Evolutionary conservation across 1,140 invertebrate species (phyloP).

Genomic region (Pseudomyrmex gracilis): DNA sequence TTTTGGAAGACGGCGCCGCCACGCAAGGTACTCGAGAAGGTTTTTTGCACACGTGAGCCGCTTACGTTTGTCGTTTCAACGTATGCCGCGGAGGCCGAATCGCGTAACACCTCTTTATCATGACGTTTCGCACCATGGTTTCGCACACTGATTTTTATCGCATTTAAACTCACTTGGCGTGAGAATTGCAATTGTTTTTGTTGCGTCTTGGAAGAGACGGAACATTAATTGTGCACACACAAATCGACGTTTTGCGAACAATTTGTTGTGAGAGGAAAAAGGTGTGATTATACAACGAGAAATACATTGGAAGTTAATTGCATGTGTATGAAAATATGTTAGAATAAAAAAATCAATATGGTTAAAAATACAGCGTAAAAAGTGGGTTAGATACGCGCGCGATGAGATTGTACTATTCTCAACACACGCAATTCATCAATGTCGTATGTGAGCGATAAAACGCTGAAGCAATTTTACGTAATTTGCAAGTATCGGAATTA

Average conservation of each 20-base stretch:
- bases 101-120: not conserved
- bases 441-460: conserved; percentile 3
- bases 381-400: not conserved
- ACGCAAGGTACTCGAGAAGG: conserved; percentile 57
- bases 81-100: not conserved
- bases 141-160: not conserved
- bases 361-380: conserved; percentile 22
- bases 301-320: not conserved
- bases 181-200: not conserved
- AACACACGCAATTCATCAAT: conserved; percentile 8
- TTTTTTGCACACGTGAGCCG: not conserved
- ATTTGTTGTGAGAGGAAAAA: no score
- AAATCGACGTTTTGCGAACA: no score
- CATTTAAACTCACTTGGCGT: not conserved
- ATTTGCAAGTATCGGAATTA: no score
- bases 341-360: not conserved
- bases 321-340: not conserved
- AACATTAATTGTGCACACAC: no score
- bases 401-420: not conserved
- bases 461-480: not conserved
- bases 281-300: no score
- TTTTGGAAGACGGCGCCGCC: conserved; percentile 31
- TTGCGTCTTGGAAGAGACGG: no score
- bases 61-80: no score
- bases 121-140: not conserved